These are phyloP conservation scores for Drosophila neotestacea DNA, from an alignment of 2,888 invertebrate species.

Conservation along the genomic window DNA sequence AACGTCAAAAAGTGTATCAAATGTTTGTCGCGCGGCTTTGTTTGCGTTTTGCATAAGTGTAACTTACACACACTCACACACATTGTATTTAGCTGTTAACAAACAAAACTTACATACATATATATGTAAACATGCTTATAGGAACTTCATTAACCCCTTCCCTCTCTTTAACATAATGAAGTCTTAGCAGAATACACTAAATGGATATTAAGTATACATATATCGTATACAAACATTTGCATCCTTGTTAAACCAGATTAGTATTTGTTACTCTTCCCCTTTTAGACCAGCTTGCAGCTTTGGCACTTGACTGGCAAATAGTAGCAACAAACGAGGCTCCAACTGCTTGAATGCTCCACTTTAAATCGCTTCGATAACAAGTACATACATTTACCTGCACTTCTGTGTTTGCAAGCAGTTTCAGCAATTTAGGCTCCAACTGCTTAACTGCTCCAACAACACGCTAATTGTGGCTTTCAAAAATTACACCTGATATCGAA, in stretches of 20 bases:
- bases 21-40: constrained; percentile 78
- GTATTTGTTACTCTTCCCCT: background rate
- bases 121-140: constrained; percentile 37
- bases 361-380: background rate
- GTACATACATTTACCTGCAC: background rate
- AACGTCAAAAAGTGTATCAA: constrained; percentile 66
- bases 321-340: no score
- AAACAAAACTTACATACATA: background rate
- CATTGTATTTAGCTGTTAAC: constrained; percentile 1
- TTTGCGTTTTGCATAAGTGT: constrained; percentile 75
- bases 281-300: no score
- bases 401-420: background rate
- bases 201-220: no score
- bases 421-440: background rate
- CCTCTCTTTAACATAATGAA: background rate
- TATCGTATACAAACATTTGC: no score
- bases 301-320: no score
- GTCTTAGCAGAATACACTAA: background rate
- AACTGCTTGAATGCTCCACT: no score
- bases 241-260: no score
- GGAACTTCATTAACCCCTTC: constrained; percentile 49
- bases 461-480: no score
- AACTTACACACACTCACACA: constrained; percentile 8
- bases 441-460: background rate
- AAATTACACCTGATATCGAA: no score